phyloP scores from a whole-genome alignment of 2,797 vertebrate species.

The Phoebastria nigripes region DNA sequence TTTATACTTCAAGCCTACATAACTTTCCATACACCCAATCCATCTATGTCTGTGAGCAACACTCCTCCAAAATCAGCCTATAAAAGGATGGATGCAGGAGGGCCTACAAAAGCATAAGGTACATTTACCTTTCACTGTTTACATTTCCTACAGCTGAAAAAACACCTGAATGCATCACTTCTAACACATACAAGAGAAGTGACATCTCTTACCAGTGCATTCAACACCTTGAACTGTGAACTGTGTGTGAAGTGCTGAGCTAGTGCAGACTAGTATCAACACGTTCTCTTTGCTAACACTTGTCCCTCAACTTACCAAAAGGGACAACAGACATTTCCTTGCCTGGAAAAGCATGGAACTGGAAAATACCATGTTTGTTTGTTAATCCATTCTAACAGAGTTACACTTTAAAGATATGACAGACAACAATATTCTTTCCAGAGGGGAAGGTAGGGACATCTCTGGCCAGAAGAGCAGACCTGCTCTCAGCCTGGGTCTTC shows the following conservation, averaged over 20 bases:
- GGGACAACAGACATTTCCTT: background rate
- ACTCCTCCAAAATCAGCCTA: background rate
- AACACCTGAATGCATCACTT: background rate
- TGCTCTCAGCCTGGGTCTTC: background rate
- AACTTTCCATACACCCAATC: background rate
- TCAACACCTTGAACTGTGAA: background rate
- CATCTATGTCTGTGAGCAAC: background rate
- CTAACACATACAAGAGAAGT: background rate
- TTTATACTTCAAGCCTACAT: background rate
- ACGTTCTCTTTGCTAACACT: background rate
- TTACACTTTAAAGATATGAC: background rate
- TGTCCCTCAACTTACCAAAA: background rate
- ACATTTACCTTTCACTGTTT: background rate
- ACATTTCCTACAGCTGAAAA: background rate
- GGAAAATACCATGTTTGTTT: background rate
- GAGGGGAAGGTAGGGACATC: background rate
- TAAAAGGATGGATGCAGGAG: background rate
- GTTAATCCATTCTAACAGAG: background rate
- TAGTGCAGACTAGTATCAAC: background rate
- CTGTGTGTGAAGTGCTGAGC: background rate
- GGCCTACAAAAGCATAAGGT: background rate
- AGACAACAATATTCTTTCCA: background rate
- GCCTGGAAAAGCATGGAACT: background rate
- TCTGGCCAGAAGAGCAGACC: background rate
- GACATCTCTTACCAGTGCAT: background rate